phyloP scores from a whole-genome alignment of 2,797 vertebrate species.

The Sphenodon punctatus region DNA sequence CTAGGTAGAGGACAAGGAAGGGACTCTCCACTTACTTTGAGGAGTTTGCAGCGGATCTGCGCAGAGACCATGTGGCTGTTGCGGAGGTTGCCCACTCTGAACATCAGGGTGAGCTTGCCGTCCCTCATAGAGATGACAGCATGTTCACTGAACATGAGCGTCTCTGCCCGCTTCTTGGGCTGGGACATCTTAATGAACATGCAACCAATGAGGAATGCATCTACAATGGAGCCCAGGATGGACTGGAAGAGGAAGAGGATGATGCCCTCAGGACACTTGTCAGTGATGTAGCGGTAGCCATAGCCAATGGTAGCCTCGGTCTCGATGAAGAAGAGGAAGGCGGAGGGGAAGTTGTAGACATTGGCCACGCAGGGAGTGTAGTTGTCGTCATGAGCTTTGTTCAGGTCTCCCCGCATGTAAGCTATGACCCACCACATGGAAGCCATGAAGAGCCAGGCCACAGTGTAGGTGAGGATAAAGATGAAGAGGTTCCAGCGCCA shows the following conservation, averaged over 20 bases:
- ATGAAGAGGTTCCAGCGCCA: constrained; percentile 99
- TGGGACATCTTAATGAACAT: constrained; percentile 99
- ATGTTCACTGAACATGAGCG: constrained; percentile 97
- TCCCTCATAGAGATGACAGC: constrained; percentile 97
- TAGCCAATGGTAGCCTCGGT: constrained; percentile 98
- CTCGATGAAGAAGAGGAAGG: constrained; percentile 98
- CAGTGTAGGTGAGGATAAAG: constrained; percentile 97
- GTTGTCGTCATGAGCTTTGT: constrained; percentile 91
- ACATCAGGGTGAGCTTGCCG: constrained; percentile 97
- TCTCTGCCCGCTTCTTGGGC: constrained; percentile 97
- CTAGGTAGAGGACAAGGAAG: background rate
- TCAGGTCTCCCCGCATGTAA: constrained; percentile 93
- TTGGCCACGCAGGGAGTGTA: constrained; percentile 98
- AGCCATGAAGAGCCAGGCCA: constrained; percentile 99
- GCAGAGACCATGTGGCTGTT: constrained; percentile 99
- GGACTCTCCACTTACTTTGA: constrained; percentile 87
- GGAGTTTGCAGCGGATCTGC: constrained; percentile 98
- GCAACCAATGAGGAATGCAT: constrained; percentile 97
- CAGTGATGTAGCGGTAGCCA: constrained; percentile 97
- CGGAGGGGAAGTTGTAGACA: constrained; percentile 97
- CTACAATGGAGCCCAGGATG: constrained; percentile 96
- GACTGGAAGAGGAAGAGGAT: constrained; percentile 98
- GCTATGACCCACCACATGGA: constrained; percentile 99
- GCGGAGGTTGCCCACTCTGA: constrained; percentile 96
- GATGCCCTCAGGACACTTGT: constrained; percentile 98